Base-by-base conservation (phyloP, 2,888 invertebrate species). In the Limenitis arthemis region DNA sequence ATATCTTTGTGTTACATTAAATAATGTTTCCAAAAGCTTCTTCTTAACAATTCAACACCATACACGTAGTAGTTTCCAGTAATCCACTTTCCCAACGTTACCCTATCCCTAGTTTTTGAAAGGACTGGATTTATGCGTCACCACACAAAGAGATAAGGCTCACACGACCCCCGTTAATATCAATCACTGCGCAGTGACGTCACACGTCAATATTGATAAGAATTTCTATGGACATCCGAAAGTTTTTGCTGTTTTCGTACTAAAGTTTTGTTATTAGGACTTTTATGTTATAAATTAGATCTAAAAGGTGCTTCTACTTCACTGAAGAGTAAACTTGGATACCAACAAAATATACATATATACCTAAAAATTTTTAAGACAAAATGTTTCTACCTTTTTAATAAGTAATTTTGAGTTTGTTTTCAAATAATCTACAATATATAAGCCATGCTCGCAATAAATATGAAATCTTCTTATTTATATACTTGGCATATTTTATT, bases 101-200 rank as follows among this genome's bases (percentile, higher is more conserved):
- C 29, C 49, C 51, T 34, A 49, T 43, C 51, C 40, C 43, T 34
- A 44, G 44, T 56, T 56, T 51, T 38, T 51, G 65, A 67, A 73
- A 72, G 66, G 72, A 64, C 58, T 57, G 65, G 68, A 70, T 70
- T 73, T 70, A 65, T 68, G 68, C 61, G 44, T 53, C 56, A 53
- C 65, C 65, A 67, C 68, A 74, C 73, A 77, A 75, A 70, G 68
- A 68, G 58, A 32, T 71, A 81, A 81, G 79, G 79, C 77, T 75
- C 70, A 68, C 61, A 62, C 60, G 59, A 58, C 61, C 59, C 62
- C 72, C 77, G 78, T 82, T 79, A 79, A 79, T 82, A 80, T 82
- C 82, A 78, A 81, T 82, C 82, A 80, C 77, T 63, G 61, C 65
- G 68, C 61, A 3, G 20, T 20, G 20, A 51, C 53, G 56, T 66